Evolutionary conservation across 2,797 vertebrate species (phyloP).

Genomic region (Petrocephalus schoutedeni): DNA sequence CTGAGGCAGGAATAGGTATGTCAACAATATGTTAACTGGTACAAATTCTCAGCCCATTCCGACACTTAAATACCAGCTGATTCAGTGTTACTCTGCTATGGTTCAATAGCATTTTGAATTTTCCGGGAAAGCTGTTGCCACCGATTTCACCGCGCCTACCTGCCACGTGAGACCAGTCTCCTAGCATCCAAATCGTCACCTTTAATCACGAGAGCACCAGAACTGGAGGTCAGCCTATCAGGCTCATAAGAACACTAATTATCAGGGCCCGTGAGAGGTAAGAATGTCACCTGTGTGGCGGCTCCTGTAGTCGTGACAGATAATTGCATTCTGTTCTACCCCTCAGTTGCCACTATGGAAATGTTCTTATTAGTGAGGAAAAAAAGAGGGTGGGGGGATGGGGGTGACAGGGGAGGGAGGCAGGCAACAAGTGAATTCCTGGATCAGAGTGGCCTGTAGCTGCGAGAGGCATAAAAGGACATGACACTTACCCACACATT

Average conservation of each 20-base stretch:
- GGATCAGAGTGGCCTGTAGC: constrained; percentile 64
- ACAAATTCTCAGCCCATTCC: not conserved
- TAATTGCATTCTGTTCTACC: constrained; percentile 73
- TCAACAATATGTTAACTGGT: not conserved
- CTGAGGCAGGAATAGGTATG: not conserved
- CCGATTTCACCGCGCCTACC: constrained; percentile 13
- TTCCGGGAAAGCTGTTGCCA: constrained; percentile 30
- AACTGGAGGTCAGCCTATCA: not conserved
- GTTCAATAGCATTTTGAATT: constrained; percentile 29
- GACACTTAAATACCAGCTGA: constrained; percentile 20
- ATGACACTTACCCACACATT: constrained; percentile 70
- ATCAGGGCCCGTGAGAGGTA: constrained; percentile 57
- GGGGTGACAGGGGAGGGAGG: constrained; percentile 42
- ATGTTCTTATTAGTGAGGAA: constrained; percentile 71
- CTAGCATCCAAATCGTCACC: constrained; percentile 52
- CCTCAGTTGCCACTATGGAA: constrained; percentile 70
- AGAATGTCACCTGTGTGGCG: constrained; percentile 69
- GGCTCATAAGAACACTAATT: constrained; percentile 56
- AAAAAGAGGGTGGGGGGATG: constrained; percentile 18
- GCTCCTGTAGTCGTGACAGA: constrained; percentile 58
- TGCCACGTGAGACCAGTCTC: constrained; percentile 47
- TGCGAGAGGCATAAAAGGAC: constrained; percentile 70
- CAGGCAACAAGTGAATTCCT: constrained; percentile 59
- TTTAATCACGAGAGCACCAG: constrained; percentile 29
- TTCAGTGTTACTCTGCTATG: constrained; percentile 1